These are phyloP conservation scores for Semicossyphus pulcher DNA, from an alignment of 2,113 vertebrate species.

Conservation along the genomic window DNA sequence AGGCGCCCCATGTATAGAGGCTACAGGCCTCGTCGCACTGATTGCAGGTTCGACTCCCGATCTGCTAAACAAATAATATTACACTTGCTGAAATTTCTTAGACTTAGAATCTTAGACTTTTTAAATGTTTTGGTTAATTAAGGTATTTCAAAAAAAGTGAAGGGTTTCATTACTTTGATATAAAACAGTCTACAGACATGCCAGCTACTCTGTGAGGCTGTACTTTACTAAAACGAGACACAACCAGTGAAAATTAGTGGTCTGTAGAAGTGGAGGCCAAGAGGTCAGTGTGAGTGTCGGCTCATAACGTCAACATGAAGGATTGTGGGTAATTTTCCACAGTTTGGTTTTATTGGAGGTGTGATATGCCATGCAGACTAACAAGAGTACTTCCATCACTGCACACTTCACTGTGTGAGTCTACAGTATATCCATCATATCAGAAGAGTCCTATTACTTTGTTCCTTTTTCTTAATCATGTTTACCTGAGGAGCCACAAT, in stretches of 20 bases:
- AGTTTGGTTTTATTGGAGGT: slow-evolving; percentile 25
- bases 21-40: no score
- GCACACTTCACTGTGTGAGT: not conserved
- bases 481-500: slow-evolving; percentile 44
- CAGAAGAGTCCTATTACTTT: slow-evolving; percentile 20
- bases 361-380: slow-evolving; percentile 36
- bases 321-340: slow-evolving; percentile 33
- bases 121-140: no score
- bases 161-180: no score
- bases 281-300: not conserved
- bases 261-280: not conserved
- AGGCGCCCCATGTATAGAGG: no score
- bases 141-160: no score
- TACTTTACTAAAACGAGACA: no score
- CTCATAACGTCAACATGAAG: slow-evolving; percentile 4
- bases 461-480: slow-evolving; percentile 40
- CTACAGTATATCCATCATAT: not conserved
- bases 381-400: not conserved
- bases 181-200: no score
- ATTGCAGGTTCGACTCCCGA: no score
- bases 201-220: no score
- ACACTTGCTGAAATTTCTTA: no score
- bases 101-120: no score
- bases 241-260: not conserved
- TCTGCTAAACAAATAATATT: no score